Conservation (phyloP, 2,113 vertebrate genomes). For the Pteruthius melanotis region DNA sequence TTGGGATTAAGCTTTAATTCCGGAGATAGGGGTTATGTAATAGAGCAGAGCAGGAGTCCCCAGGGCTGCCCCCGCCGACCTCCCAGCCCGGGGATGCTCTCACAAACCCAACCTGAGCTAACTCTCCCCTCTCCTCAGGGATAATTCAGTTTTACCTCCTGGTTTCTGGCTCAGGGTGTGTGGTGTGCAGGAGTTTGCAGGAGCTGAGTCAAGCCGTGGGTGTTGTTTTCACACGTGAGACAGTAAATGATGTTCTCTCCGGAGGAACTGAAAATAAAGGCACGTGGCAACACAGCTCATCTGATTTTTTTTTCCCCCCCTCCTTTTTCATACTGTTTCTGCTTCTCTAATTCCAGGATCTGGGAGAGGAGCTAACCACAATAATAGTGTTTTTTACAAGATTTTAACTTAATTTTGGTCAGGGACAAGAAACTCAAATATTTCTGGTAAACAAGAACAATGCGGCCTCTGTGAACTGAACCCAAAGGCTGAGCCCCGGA, state of each 20-base stretch:
- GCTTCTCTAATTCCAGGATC: constrained; percentile 2
- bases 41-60: background rate
- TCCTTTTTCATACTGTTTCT: background rate
- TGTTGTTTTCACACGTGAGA: background rate
- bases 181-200: background rate
- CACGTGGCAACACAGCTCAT: background rate
- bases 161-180: background rate
- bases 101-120: background rate
- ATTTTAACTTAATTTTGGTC: constrained; percentile 27
- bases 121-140: background rate
- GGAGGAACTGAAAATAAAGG: background rate
- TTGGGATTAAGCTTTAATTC: constrained; percentile 60
- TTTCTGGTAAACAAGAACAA: constrained; percentile 51
- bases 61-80: background rate
- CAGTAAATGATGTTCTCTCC: background rate
- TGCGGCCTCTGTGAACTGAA: background rate
- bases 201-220: background rate
- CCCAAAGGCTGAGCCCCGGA: background rate
- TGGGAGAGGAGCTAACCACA: constrained; percentile 27
- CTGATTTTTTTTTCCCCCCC: background rate
- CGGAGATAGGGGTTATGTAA: background rate
- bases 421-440: background rate
- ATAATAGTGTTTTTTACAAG: constrained; percentile 21
- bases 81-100: background rate
- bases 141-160: background rate